Percentiles rank a stretch among this genome's conserved stretches.
phyloP scores from a whole-genome alignment of 2,113 vertebrate genomes.

The Erythrocercus mccallii region DNA sequence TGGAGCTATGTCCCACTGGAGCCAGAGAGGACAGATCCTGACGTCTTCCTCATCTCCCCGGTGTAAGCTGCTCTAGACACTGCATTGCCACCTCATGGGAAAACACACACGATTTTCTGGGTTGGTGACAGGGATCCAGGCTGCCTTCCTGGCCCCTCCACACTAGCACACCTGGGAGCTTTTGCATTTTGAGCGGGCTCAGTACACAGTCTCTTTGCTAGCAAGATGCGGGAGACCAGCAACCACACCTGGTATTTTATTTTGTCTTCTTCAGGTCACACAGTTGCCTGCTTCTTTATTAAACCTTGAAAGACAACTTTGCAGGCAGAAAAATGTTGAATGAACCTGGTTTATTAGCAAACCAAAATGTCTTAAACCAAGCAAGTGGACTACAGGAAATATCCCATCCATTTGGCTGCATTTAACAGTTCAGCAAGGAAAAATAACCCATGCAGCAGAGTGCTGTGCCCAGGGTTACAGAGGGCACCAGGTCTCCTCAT shows the following conservation, averaged over 20 bases:
- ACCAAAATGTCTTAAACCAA: background rate
- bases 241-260: background rate
- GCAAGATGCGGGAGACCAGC: background rate
- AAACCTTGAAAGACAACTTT: background rate
- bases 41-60: background rate
- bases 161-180: background rate
- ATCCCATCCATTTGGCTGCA: accelerated
- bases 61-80: background rate
- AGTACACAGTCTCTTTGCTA: background rate
- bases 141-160: background rate
- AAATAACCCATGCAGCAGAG: background rate
- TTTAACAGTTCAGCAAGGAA: background rate
- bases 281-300: background rate
- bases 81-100: background rate
- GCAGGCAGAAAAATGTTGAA: background rate
- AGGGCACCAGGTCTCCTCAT: background rate
- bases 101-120: background rate
- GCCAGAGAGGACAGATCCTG: background rate
- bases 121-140: background rate
- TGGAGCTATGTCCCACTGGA: background rate
- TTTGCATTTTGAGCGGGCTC: background rate
- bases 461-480: background rate
- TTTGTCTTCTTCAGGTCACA: background rate
- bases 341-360: background rate
- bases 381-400: background rate